Evolutionary conservation across 2,797 vertebrate genomes (phyloP).

Genomic region (Sus cebifrons): DNA sequence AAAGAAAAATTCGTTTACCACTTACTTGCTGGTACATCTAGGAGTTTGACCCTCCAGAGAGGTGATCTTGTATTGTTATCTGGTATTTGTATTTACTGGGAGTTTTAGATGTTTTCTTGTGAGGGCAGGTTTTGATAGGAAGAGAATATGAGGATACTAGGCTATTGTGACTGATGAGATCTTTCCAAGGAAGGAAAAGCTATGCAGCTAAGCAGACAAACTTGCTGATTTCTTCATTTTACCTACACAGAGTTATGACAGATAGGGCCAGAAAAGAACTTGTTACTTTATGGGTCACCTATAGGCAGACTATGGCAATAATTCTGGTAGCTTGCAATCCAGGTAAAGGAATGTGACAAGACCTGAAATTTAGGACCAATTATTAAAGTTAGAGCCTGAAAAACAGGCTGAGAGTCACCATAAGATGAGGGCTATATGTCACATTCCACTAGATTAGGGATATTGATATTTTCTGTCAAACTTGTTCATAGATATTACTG

Average conservation of each 20-base stretch:
- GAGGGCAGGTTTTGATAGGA: background rate
- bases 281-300: background rate
- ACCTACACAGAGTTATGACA: background rate
- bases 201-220: background rate
- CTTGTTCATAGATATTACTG: background rate
- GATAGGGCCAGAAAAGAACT: background rate
- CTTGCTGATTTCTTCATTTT: background rate
- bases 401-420: background rate
- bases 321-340: constrained; percentile 5
- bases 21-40: background rate
- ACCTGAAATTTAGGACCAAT: constrained; percentile 1
- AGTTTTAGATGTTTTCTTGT: constrained; percentile 31
- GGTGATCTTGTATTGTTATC: background rate
- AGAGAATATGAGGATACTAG: background rate
- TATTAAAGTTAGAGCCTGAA: constrained; percentile 12
- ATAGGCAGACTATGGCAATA: background rate
- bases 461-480: constrained; percentile 17
- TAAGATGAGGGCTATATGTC: background rate
- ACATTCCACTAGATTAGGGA: background rate
- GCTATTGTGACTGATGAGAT: background rate
- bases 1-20: constrained; percentile 9
- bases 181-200: constrained; percentile 15
- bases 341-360: background rate
- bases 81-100: background rate
- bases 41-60: background rate